phyloP scores from a whole-genome alignment of 2,888 invertebrate species.

The Pristionchus arcanus region DNA sequence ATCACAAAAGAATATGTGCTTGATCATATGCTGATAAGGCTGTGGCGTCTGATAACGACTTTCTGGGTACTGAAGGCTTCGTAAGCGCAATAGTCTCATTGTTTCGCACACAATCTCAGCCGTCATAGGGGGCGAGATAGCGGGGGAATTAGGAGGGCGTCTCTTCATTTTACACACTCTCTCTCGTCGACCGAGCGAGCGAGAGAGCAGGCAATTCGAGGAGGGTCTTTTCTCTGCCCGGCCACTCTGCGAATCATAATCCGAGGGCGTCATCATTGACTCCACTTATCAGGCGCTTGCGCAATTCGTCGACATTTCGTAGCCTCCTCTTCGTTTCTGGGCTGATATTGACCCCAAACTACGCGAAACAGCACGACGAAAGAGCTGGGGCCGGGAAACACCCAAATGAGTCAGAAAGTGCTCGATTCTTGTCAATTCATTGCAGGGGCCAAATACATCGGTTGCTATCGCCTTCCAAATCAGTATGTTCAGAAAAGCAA shows the following conservation, averaged over 20 bases:
- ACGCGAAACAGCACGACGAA: background rate
- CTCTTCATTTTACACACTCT: no score
- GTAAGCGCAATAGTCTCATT: no score
- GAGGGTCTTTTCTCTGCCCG: background rate
- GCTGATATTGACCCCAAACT: background rate
- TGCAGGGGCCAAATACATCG: no score
- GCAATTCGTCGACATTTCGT: constrained; percentile 18
- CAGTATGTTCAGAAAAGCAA: no score
- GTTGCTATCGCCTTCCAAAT: no score
- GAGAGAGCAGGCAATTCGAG: background rate
- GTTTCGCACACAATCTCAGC: no score
- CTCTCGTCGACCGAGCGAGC: background rate
- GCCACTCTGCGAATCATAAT: background rate
- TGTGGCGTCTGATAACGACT: background rate
- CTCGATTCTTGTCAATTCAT: background rate
- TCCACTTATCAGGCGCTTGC: background rate
- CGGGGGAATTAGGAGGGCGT: no score
- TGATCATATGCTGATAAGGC: background rate
- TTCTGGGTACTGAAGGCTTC: background rate
- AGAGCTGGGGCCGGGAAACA: constrained; percentile 1
- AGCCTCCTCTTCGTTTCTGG: background rate
- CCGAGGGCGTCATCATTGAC: background rate
- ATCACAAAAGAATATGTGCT: constrained; percentile 18
- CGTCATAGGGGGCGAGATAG: no score
- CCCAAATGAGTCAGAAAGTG: background rate